Conservation (phyloP, 2,113 vertebrate genomes). For the Lagenorhynchus albirostris region DNA sequence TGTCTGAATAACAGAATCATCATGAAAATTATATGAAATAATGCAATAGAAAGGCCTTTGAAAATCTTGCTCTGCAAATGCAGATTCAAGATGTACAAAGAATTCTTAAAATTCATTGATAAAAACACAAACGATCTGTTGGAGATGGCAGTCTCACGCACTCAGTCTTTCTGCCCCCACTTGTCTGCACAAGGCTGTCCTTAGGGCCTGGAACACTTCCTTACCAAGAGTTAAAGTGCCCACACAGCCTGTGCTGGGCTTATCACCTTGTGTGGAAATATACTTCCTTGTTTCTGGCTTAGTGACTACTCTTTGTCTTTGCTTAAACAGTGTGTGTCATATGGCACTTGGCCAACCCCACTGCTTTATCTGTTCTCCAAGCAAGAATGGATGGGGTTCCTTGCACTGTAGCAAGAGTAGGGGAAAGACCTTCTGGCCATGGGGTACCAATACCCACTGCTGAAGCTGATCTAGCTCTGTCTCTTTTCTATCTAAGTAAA, state of each 20-base stretch:
- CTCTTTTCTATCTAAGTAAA: background rate
- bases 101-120: background rate
- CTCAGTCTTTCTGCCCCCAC: background rate
- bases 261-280: background rate
- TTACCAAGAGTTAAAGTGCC: background rate
- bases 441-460: too few relatives aligned
- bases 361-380: background rate
- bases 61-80: background rate
- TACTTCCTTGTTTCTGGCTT: background rate
- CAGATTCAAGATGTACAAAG: background rate
- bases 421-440: background rate
- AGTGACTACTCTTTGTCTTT: background rate
- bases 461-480: background rate
- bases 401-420: background rate
- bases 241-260: too few relatives aligned
- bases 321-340: background rate
- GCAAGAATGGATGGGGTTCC: background rate
- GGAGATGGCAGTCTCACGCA: background rate
- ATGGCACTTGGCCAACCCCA: background rate
- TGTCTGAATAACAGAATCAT: background rate
- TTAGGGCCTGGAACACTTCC: background rate
- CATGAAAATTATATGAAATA: background rate
- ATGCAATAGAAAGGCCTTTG: background rate
- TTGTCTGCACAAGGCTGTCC: background rate
- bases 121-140: background rate